These are phyloP conservation scores for Mythimna loreyi DNA, from an alignment of 2,888 invertebrate genomes.

Conservation along the genomic window DNA sequence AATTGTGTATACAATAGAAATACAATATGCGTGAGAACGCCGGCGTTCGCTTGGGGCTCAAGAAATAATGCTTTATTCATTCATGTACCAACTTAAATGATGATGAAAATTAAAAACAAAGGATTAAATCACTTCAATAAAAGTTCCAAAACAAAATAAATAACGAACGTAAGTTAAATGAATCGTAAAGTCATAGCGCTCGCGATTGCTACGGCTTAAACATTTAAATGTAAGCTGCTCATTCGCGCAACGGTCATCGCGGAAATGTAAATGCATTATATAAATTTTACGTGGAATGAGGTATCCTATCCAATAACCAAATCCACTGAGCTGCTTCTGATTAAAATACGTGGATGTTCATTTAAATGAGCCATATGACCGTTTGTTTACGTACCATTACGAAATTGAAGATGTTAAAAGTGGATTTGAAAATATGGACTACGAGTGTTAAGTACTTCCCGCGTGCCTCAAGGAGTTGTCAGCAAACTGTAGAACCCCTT, in stretches of 20 bases:
- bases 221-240: not conserved
- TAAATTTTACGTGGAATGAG: not conserved
- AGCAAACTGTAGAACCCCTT: no score
- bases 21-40: no score
- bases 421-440: no score
- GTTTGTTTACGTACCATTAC: not conserved
- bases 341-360: not conserved
- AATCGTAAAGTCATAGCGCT: not conserved
- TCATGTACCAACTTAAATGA: no score
- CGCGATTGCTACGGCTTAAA: not conserved
- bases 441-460: no score
- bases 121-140: no score
- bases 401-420: no score
- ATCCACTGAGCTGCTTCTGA: not conserved
- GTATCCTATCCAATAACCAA: not conserved
- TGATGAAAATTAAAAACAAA: no score
- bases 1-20: no score
- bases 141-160: not conserved
- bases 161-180: not conserved
- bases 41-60: no score
- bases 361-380: not conserved
- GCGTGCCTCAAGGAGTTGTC: no score
- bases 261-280: slow-evolving; percentile 9
- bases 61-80: no score
- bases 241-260: not conserved